phyloP scores from a whole-genome alignment of 1,140 invertebrate species.

The Metopolophium dirhodum region DNA sequence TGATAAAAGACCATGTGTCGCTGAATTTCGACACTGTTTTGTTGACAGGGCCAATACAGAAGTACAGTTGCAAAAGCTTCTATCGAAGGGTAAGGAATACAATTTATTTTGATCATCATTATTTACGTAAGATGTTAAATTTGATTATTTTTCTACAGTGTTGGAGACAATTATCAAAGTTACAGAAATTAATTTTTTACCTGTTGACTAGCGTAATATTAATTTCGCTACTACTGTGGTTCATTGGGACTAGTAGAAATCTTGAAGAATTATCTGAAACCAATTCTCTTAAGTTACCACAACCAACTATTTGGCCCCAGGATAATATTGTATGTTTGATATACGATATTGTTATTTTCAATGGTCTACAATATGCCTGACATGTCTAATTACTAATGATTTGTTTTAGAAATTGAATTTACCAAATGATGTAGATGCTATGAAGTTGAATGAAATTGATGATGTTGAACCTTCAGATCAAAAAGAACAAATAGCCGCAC shows the following conservation, averaged over 20 bases:
- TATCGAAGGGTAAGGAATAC: constrained; percentile 9
- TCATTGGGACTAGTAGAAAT: not conserved
- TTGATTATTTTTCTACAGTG: not conserved
- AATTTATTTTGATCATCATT: not conserved
- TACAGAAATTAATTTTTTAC: constrained; percentile 51
- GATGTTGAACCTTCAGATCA: not conserved
- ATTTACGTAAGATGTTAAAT: not conserved
- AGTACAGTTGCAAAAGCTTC: constrained; percentile 27
- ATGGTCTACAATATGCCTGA: not conserved
- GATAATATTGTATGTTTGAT: constrained; percentile 6
- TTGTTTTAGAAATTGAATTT: constrained; percentile 24
- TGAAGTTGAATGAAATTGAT: constrained; percentile 37
- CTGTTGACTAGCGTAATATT: not conserved
- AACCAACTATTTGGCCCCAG: constrained; percentile 11
- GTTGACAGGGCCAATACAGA: not conserved
- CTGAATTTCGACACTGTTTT: constrained; percentile 39
- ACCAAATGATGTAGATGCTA: constrained; percentile 30
- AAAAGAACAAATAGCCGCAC: constrained; percentile 58
- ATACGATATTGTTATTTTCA: too few relatives aligned
- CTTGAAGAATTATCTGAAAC: not conserved
- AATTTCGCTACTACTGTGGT: constrained; percentile 29
- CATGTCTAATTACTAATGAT: not conserved
- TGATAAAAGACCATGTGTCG: constrained; percentile 43
- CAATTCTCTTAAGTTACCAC: constrained; percentile 22
- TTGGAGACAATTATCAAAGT: constrained; percentile 47